Base-by-base conservation (phyloP, 2,888 invertebrate genomes). In the Temnothorax unifasciatus region DNA sequence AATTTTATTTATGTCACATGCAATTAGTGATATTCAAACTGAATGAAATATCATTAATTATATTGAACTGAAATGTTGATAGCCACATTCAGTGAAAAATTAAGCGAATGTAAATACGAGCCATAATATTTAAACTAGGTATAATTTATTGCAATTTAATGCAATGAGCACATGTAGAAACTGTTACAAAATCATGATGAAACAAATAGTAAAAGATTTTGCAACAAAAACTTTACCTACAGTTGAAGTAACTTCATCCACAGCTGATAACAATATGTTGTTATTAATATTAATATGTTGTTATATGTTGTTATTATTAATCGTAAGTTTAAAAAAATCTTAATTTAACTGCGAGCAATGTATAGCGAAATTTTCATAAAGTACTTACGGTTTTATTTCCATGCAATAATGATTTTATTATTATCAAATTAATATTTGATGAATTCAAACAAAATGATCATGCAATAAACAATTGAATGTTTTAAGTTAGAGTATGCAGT, bases 121-220 rank as follows among this genome's bases (percentile, higher is more conserved):
- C n/a, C 44, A 44, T 74, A 61, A 44, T 73, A 41, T 57, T 57
- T 18, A 54, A 41, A 38, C 15, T 41, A 69, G 25, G 0, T 1
- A 13, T 74, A 44, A 74, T 74, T 74, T 44, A 59, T 34, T 34
- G 34, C 34, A 34, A 34, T 54, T 71, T 0, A 71, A 41, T 18
- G 52, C 15, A 52, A 25, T 18, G 50, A 63, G 25, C 15, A 13
- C 1, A 61, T 15, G 15, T 29, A 59, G 29, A 63, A 59, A 29
- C 25, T 29, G 15, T 73, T 8, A 34, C 15, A 47, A 29, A 61
- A 57, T 57, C 13, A n/a, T 6, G 18, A 8, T 74, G 11, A 59
- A 74, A 44, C 4, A 34, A 54, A 25, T 57, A n/a, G 29, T 25
- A 3, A 38, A 57, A n/a, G 3, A 73, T 73, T 54, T 57, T 11